Evolutionary conservation across 2,797 vertebrate genomes (phyloP).

Genomic region (Schizopygopsis malacanthus): DNA sequence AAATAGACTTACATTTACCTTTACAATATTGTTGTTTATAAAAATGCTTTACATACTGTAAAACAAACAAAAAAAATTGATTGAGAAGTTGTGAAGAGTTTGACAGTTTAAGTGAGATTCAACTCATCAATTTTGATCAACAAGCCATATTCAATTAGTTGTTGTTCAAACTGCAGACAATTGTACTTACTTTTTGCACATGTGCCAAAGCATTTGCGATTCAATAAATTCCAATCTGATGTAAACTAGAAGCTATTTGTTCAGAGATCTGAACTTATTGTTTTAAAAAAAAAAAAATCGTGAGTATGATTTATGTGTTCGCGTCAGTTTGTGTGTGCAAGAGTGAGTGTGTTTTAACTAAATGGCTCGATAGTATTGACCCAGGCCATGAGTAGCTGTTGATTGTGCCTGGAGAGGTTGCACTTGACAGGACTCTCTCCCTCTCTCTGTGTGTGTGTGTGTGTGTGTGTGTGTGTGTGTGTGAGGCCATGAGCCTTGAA

Average conservation of each 20-base stretch:
- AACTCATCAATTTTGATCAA: too few species aligned
- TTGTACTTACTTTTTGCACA: too few species aligned
- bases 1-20: slow-evolving; percentile 7
- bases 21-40: not conserved
- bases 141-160: too few species aligned
- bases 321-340: not conserved
- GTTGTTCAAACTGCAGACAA: too few species aligned
- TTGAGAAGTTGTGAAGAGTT: too few species aligned
- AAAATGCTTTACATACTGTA: not conserved
- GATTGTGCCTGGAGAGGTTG: slow-evolving; percentile 62
- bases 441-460: not conserved
- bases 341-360: slow-evolving; percentile 45
- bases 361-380: slow-evolving; percentile 73
- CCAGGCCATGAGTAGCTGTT: slow-evolving; percentile 67
- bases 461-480: slow-evolving; percentile 61
- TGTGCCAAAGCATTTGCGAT: too few species aligned
- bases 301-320: slow-evolving; percentile 29
- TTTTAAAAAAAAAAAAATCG: not conserved
- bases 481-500: slow-evolving; percentile 41
- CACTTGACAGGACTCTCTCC: slow-evolving; percentile 13
- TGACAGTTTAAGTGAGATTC: too few species aligned
- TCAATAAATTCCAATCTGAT: too few species aligned
- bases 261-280: too few species aligned
- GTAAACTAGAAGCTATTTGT: too few species aligned
- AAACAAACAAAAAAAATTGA: not conserved